A percentile compares a stretch with the other conserved stretches of the same genome.
These are phyloP conservation scores for Halcyon badia DNA, from an alignment of 2,797 vertebrate species.

Conservation along the genomic window DNA sequence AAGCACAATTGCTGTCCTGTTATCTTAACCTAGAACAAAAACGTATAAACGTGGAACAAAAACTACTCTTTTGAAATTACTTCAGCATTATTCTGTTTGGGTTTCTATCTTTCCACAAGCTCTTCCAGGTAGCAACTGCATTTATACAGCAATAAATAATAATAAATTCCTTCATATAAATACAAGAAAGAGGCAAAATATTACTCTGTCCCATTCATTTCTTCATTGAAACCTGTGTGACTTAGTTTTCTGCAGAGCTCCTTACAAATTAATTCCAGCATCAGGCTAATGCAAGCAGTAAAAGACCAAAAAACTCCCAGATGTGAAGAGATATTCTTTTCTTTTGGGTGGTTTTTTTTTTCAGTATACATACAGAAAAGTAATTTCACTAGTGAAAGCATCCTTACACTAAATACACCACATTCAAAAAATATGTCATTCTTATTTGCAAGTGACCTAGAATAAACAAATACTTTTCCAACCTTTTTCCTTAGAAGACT, in stretches of 20 bases:
- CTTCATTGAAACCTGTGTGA: background rate
- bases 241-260: background rate
- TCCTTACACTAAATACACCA: background rate
- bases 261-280: background rate
- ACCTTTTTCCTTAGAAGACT: conserved; percentile 90
- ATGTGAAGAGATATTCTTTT: background rate
- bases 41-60: background rate
- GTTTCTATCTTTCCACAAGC: background rate
- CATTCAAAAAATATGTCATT: background rate
- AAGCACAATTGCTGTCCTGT: background rate
- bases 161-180: background rate
- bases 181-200: background rate
- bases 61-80: background rate
- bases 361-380: background rate
- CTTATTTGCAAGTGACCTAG: background rate
- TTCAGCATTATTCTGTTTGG: background rate
- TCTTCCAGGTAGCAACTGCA: background rate
- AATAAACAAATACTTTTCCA: background rate
- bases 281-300: background rate
- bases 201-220: background rate
- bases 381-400: background rate
- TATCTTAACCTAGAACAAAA: background rate
- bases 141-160: background rate
- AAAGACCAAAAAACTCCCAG: background rate
- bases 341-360: background rate